Evolutionary conservation across 2,888 invertebrate genomes (phyloP).

Genomic region (Poecilus cupreus): DNA sequence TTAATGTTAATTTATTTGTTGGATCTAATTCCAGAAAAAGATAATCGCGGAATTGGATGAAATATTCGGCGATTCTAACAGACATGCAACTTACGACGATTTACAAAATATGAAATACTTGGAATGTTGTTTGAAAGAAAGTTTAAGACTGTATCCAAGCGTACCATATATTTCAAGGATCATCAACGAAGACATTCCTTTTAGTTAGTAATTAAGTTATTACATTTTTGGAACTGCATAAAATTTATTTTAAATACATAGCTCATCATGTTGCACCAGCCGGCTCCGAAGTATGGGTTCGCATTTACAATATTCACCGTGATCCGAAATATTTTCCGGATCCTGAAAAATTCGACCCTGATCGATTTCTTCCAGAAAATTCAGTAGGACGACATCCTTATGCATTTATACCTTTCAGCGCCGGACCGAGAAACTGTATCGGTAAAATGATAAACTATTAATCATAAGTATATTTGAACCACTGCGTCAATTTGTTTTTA

Average conservation of each 20-base stretch:
- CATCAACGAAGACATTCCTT: constrained; percentile 72
- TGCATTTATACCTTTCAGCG: constrained; percentile 87
- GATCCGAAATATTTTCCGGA: constrained; percentile 80
- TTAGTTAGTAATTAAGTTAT: too few relatives aligned
- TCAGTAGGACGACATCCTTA: constrained; percentile 86
- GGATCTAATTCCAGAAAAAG: constrained; percentile 66
- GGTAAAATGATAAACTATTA: constrained; percentile 71
- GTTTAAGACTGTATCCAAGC: constrained; percentile 79
- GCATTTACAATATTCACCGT: constrained; percentile 75
- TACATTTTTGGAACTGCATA: too few relatives aligned
- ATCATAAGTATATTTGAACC: too few relatives aligned
- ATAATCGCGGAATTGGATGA: constrained; percentile 72
- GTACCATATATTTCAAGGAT: constrained; percentile 78
- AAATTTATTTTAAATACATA: too few relatives aligned
- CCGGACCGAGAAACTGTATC: constrained; percentile 87
- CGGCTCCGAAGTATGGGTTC: constrained; percentile 74
- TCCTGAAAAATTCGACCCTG: constrained; percentile 84
- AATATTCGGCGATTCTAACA: constrained; percentile 72
- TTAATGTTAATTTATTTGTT: too few relatives aligned
- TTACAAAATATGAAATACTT: constrained; percentile 78
- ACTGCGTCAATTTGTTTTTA: not conserved
- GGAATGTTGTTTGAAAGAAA: constrained; percentile 81
- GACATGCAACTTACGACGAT: constrained; percentile 75
- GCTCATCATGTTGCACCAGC: constrained; percentile 75
- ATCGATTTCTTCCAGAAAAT: constrained; percentile 86